Conservation (phyloP, 2,113 vertebrate genomes). For the Alouatta palliata region DNA sequence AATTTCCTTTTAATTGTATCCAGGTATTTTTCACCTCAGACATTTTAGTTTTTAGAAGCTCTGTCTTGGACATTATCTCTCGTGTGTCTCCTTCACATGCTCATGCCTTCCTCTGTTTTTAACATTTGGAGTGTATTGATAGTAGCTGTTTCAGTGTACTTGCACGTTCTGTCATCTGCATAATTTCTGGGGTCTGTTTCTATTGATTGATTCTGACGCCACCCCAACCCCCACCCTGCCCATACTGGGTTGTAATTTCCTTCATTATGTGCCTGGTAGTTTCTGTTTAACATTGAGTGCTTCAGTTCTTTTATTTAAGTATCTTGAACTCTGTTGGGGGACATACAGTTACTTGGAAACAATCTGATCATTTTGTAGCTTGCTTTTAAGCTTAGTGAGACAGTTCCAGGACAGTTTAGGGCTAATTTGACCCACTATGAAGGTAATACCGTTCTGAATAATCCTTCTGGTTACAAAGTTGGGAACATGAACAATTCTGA, state of each 20-base stretch:
- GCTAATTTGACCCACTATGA: neutral
- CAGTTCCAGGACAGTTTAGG: neutral
- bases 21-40: neutral
- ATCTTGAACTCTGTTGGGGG: slow-evolving; percentile 2
- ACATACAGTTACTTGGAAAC: neutral
- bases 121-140: neutral
- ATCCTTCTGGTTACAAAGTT: neutral
- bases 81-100: neutral
- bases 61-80: neutral
- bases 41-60: slow-evolving; percentile 38
- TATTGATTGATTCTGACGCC: neutral
- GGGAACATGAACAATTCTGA: neutral
- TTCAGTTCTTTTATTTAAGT: slow-evolving; percentile 5
- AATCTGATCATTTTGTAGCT: neutral
- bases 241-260: neutral
- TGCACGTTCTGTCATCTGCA: neutral
- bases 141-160: neutral
- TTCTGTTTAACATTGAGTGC: neutral
- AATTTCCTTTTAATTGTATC: neutral
- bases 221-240: neutral
- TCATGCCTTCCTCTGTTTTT: neutral
- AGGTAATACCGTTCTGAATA: neutral
- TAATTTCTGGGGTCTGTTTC: neutral
- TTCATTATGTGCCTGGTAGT: neutral
- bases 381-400: neutral